Evolutionary conservation across 2,113 vertebrate genomes (phyloP).

Genomic region (Morone saxatilis): DNA sequence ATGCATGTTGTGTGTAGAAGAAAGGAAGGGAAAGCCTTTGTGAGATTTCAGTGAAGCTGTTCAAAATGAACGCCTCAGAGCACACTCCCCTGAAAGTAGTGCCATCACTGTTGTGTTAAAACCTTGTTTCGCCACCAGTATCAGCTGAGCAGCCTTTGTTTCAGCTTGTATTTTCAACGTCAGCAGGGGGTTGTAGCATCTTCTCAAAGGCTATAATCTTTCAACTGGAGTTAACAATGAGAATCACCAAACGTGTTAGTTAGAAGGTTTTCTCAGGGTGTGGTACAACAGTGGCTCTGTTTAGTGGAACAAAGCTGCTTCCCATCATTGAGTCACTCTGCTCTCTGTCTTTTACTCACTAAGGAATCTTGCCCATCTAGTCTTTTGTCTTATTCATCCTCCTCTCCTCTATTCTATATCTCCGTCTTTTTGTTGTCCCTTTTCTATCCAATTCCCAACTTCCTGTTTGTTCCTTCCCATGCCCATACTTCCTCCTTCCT

Average conservation of each 20-base stretch:
- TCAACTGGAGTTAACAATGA: background rate
- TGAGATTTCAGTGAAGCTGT: constrained; percentile 27
- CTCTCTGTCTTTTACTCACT: constrained; percentile 1
- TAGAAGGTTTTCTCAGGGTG: background rate
- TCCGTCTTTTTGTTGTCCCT: background rate
- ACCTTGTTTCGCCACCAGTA: background rate
- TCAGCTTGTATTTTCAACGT: background rate
- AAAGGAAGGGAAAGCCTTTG: background rate
- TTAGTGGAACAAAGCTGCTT: constrained; percentile 10
- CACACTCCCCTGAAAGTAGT: background rate
- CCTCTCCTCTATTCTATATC: background rate
- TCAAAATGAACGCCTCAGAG: constrained; percentile 23
- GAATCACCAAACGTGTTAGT: background rate
- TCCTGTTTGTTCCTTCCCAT: background rate
- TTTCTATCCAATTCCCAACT: background rate
- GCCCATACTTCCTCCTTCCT: background rate
- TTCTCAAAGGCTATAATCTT: constrained; percentile 5
- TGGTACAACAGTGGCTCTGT: background rate
- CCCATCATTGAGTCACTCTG: constrained; percentile 8
- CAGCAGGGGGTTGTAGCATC: background rate
- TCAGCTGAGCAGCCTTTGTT: background rate
- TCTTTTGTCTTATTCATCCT: background rate
- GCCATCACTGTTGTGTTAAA: background rate
- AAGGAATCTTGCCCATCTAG: background rate
- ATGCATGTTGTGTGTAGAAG: constrained; percentile 13